Evolutionary conservation across 2,888 invertebrate species (phyloP).

Genomic region (Lissonota sp.): DNA sequence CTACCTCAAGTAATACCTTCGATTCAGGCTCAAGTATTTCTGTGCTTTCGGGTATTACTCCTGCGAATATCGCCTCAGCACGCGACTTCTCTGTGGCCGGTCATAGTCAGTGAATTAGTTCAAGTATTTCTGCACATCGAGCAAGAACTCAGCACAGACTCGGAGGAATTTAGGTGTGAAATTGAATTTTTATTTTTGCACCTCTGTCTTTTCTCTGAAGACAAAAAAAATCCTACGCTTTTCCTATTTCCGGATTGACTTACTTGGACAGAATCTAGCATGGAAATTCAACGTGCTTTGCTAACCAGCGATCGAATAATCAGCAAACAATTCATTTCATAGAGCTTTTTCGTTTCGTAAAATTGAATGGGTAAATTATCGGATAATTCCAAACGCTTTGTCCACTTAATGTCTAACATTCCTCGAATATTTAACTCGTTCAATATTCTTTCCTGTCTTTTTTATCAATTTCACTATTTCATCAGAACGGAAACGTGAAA

Average conservation of each 20-base stretch:
- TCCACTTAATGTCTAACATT: constrained; percentile 1
- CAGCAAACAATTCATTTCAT: too few species aligned
- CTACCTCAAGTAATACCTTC: constrained; percentile 89
- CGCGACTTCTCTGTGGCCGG: constrained; percentile 95
- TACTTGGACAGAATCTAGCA: constrained; percentile 26
- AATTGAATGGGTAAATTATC: neutral
- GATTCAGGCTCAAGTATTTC: constrained; percentile 93
- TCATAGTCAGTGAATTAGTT: constrained; percentile 95
- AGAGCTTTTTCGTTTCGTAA: constrained; percentile 16
- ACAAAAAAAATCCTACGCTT: constrained; percentile 26
- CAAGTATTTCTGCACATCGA: constrained; percentile 95
- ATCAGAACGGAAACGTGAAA: neutral
- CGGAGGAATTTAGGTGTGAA: constrained; percentile 90
- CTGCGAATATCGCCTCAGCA: constrained; percentile 93
- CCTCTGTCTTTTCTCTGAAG: too few species aligned
- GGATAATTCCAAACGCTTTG: constrained; percentile 11
- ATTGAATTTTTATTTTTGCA: constrained; percentile 1
- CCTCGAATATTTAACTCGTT: neutral
- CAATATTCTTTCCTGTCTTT: constrained; percentile 12
- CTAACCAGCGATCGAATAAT: constrained; percentile 7
- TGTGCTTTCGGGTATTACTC: constrained; percentile 94
- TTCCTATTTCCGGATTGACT: too few species aligned
- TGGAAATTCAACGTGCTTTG: constrained; percentile 29
- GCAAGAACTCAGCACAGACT: constrained; percentile 91
- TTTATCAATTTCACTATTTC: constrained; percentile 7